These are phyloP conservation scores for Bucorvus abyssinicus DNA, from an alignment of 2,797 vertebrate genomes.

Conservation along the genomic window DNA sequence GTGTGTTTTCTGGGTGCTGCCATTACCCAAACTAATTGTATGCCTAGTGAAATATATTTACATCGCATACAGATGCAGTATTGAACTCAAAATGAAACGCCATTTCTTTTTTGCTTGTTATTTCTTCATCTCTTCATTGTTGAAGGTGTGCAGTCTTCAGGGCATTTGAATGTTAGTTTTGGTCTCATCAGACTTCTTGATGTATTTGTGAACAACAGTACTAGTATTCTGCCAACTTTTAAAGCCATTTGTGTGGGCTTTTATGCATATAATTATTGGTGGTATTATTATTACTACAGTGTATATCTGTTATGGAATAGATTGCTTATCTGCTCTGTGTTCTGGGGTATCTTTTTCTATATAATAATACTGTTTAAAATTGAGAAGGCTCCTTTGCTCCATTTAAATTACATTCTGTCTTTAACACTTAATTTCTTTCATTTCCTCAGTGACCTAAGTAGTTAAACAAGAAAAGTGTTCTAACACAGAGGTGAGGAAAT, in stretches of 20 bases:
- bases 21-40: background rate
- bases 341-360: background rate
- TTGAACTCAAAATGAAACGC: background rate
- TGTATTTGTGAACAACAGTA: background rate
- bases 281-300: background rate
- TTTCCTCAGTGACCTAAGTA: slow-evolving; percentile 37
- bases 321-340: background rate
- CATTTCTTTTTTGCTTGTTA: background rate
- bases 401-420: background rate
- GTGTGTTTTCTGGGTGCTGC: background rate
- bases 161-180: background rate
- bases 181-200: background rate
- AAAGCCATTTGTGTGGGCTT: accelerated
- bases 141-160: background rate
- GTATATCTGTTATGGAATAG: background rate
- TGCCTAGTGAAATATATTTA: background rate
- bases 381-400: background rate
- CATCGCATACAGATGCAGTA: background rate
- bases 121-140: background rate
- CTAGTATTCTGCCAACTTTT: background rate
- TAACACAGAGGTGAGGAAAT: slow-evolving; percentile 23
- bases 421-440: slow-evolving; percentile 1
- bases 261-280: background rate
- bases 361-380: background rate
- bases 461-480: slow-evolving; percentile 5